Base-by-base conservation (phyloP, 2,797 vertebrate genomes). In the Centropyge bicolor region DNA sequence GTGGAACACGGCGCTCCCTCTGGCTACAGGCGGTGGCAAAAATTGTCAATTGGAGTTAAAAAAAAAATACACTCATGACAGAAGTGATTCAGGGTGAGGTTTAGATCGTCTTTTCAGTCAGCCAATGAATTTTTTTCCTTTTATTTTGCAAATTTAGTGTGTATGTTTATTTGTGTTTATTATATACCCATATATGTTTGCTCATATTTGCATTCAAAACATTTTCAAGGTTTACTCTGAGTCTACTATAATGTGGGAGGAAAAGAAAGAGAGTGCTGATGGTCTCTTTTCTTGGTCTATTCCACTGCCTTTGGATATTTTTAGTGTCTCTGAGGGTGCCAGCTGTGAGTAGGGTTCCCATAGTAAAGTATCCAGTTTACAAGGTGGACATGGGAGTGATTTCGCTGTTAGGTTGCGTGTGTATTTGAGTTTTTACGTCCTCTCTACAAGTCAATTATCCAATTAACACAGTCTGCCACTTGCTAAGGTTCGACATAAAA, bases 1-100 rank as follows among this genome's bases (percentile, higher is more conserved):
- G 93, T 57, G 88, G 88, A 90, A 92, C 91, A 87, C 67, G 55
- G 80, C 61, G 74, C 88, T 93, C 89, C 85, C 91, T 91, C 83
- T 73, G 88, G 93, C 93, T 81, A 74, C 87, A 81, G 87, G 89
- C 89, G 81, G 82, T 82, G 85, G 83, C 86, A 89, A 88, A 90
- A 87, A 82, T 76, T 73, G 83, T 84, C 90, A 90, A 85, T 77
- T 86, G 83, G 74, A 74, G 67, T 86, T 24, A 61, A 76, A 69
- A 81, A 46, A 43, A 3, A 22, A 67, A 72, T 64, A 6, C 5
- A 51, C 17, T 17, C 52, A 70, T 43, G 35, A 80, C 17, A 72
- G 59, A 83, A 69, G 54, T 79, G 64, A 35, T 52, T 74, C 20
- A 73, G 70, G 45, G 67, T 9, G n/a, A 22, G 40, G 17, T 43